Conservation (phyloP, 2,797 vertebrate species). For the Bradypodion ventrale region DNA sequence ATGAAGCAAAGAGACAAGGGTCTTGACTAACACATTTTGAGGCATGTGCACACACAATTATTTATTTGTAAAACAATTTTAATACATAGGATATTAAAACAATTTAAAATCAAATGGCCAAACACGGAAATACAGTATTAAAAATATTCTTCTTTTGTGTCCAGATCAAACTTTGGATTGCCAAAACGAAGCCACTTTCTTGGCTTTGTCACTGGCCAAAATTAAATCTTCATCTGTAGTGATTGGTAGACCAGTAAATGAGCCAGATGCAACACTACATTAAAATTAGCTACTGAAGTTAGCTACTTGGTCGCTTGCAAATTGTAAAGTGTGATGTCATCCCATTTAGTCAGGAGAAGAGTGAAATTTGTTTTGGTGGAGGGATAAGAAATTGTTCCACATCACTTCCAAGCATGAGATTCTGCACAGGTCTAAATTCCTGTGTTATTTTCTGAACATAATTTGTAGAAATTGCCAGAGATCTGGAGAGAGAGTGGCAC, state of each 20-base stretch:
- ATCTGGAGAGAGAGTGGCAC: not conserved
- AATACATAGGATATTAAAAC: too few species aligned
- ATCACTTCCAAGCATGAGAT: not conserved
- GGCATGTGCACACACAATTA: too few species aligned
- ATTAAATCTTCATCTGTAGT: too few species aligned
- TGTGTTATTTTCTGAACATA: not conserved
- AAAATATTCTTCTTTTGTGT: too few species aligned
- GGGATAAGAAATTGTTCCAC: not conserved
- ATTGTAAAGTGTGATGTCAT: not conserved
- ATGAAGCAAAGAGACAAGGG: not conserved
- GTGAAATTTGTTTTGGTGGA: not conserved
- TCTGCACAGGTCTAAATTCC: not conserved
- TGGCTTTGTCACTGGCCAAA: too few species aligned
- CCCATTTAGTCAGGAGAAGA: constrained; percentile 3
- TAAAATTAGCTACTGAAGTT: not conserved
- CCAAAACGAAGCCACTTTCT: too few species aligned
- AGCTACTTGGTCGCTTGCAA: not conserved
- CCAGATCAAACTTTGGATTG: too few species aligned
- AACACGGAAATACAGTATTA: too few species aligned
- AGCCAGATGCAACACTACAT: too few species aligned
- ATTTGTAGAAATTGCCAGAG: not conserved
- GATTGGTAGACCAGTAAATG: too few species aligned
- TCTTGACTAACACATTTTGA: not conserved
- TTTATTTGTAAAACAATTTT: too few species aligned
- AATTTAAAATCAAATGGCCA: too few species aligned